Evolutionary conservation across 2,888 invertebrate genomes (phyloP).

Genomic region (Enchytraeus crypticus): DNA sequence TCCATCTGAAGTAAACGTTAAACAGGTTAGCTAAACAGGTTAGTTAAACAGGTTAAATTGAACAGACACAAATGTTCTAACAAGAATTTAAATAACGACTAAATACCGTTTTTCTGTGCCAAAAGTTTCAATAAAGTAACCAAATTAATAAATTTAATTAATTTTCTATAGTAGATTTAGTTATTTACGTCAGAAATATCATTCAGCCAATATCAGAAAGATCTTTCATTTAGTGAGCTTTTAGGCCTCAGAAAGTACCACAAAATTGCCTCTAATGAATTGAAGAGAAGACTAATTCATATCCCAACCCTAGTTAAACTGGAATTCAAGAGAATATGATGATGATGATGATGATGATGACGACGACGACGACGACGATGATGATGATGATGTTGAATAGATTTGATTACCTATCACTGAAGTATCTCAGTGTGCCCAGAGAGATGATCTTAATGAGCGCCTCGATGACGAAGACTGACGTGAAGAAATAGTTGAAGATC

Average conservation of each 20-base stretch:
- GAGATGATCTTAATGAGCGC: conserved; percentile 91
- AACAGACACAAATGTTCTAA: not conserved
- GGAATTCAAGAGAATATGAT: too few relatives aligned
- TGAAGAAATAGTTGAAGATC: conserved; percentile 99
- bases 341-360: not conserved
- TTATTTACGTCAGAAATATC: too few relatives aligned
- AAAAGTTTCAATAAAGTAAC: not conserved
- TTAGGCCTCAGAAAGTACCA: too few relatives aligned
- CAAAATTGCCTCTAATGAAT: too few relatives aligned
- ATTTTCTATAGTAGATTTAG: too few relatives aligned
- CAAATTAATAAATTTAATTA: too few relatives aligned
- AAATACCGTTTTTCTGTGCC: not conserved
- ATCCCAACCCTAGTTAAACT: too few relatives aligned
- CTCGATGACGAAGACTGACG: conserved; percentile 95
- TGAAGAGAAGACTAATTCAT: not conserved
- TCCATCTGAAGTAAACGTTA: conserved; percentile 65
- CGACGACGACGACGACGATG: not conserved
- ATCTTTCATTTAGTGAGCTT: not conserved
- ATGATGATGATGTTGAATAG: not conserved
- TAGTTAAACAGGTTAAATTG: not conserved
- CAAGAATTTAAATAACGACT: not conserved
- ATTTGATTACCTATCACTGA: conserved; percentile 70
- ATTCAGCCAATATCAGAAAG: not conserved
- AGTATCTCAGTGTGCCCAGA: conserved; percentile 76
- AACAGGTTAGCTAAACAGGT: too few relatives aligned